Base-by-base conservation (phyloP, 2,888 invertebrate genomes). In the Catocala nupta region DNA sequence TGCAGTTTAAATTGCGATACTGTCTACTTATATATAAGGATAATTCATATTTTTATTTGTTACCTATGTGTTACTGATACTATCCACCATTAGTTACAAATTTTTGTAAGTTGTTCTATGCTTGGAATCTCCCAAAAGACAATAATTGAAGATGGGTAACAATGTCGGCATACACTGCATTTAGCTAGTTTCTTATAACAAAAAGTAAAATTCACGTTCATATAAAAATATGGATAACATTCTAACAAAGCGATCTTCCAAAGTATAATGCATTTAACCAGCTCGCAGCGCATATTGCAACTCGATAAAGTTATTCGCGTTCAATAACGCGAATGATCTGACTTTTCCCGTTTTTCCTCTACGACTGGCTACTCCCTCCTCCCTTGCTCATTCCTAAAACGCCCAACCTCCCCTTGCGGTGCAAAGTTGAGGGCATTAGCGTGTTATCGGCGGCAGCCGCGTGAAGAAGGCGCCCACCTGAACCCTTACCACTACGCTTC, bases 381-480 rank as follows among this genome's bases (percentile, higher is more conserved):
- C 77, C 75, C 70, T 75, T 70, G 66, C 74, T 74, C 71, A 70
- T 54, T 57, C 79, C 71, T 59, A 64, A 68, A 42, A 71, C 70
- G 62, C 79, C 75, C 74, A 65, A 68, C 83, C 87, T 79, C 90
- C 90, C 90, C 79, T 87, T 89, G 90, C 89, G 93, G 94, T 93
- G 94, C 92, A 93, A 94, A 93, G 93, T 94, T 94, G 94, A 93
- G 92, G 92, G 92, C 93, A 94, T 94, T 93, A 94, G 90, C 93
- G 93, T 94, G 93, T 93, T 93, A 94, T 94, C 94, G 92, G 92
- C 81, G 88, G 87, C 86, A 86, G 89, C 85, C 88, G 90, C 84
- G 93, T 90, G 92, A 93, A 93, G 93, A 93, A 90, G 90, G 89
- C 90, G 81, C 91, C 92, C 91, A 93, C 93, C 93, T 93, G 93